Conservation (phyloP, 2,797 vertebrate genomes). For the Lagocephalus sceleratus region DNA sequence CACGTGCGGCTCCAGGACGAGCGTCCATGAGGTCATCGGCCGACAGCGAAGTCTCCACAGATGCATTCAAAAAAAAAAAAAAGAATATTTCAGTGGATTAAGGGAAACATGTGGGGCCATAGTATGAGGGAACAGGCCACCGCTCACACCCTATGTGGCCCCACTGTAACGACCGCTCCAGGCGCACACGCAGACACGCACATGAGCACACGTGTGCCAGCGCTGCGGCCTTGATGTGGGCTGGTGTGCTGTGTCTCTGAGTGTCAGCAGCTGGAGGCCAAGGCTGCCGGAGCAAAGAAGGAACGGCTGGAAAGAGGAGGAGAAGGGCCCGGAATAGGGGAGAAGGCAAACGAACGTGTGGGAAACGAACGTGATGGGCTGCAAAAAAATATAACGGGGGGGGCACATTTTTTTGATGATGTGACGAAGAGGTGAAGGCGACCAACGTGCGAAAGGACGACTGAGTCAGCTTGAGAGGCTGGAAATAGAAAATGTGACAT, state of each 20-base stretch:
- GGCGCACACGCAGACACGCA: constrained; percentile 22
- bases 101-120: constrained; percentile 13
- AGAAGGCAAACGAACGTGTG: neutral
- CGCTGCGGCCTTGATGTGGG: constrained; percentile 69
- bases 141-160: constrained; percentile 54
- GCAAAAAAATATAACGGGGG: neutral
- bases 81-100: constrained; percentile 1
- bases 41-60: neutral
- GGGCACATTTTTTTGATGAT: neutral
- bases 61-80: neutral
- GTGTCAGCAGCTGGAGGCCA: constrained; percentile 67
- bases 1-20: too few relatives aligned
- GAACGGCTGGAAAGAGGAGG: constrained; percentile 5
- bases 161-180: constrained; percentile 57
- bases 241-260: constrained; percentile 71
- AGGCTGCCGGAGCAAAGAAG: constrained; percentile 47
- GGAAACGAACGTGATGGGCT: neutral
- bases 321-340: neutral
- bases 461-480: constrained; percentile 25
- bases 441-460: constrained; percentile 11
- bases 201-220: constrained; percentile 47
- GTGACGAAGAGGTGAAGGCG: constrained; percentile 19
- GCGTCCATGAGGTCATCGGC: too few relatives aligned
- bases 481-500: constrained; percentile 63
- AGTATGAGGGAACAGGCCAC: constrained; percentile 36